Evolutionary conservation across 2,888 invertebrate species (phyloP).

Genomic region (Xestia ashworthii): DNA sequence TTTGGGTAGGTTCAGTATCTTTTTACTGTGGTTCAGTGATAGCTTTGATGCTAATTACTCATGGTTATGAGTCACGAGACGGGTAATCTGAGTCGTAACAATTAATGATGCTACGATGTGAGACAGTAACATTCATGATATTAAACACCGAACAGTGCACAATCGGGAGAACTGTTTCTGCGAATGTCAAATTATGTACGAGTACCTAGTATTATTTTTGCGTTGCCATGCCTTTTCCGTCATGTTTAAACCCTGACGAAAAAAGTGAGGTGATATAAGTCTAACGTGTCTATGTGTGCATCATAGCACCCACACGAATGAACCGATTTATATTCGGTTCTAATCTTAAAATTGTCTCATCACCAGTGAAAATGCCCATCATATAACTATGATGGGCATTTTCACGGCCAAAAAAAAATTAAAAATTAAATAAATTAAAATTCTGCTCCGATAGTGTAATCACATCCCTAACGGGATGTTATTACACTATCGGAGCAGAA

Average conservation of each 20-base stretch:
- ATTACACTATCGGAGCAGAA: too few relatives aligned
- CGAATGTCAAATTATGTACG: background rate
- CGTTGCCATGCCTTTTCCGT: background rate
- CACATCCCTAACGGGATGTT: too few relatives aligned
- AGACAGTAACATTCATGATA: background rate
- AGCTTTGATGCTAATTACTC: background rate
- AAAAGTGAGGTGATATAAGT: background rate
- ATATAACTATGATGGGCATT: too few relatives aligned
- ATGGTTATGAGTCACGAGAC: background rate
- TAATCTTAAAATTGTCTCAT: too few relatives aligned
- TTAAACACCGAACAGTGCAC: background rate
- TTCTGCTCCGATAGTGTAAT: too few relatives aligned
- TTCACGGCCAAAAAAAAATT: too few relatives aligned
- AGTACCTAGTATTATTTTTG: too few relatives aligned
- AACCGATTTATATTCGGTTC: background rate
- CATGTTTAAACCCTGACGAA: background rate
- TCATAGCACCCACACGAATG: background rate
- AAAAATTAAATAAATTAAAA: too few relatives aligned
- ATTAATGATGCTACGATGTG: background rate
- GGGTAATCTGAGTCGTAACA: background rate
- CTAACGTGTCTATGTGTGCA: background rate
- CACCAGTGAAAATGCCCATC: too few relatives aligned
- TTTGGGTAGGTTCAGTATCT: too few relatives aligned
- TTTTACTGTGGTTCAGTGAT: background rate
- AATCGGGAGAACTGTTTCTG: background rate